Evolutionary conservation across 2,888 invertebrate genomes (phyloP).

Genomic region (Heliconius erato): DNA sequence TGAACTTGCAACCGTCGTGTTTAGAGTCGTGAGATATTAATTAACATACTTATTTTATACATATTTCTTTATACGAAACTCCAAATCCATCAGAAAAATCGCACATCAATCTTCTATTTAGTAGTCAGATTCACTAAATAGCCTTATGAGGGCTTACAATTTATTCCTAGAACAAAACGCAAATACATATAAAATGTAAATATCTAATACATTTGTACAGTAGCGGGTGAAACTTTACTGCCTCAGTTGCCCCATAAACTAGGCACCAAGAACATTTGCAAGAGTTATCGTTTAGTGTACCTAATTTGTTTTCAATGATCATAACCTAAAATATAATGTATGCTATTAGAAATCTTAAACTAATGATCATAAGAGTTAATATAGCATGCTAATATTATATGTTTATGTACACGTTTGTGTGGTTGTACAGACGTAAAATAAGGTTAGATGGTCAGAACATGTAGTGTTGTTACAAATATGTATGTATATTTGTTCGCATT

Average conservation of each 20-base stretch:
- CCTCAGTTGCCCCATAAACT: slow-evolving; percentile 22
- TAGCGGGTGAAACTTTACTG: slow-evolving; percentile 15
- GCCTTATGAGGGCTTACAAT: not conserved
- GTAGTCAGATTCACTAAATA: no score
- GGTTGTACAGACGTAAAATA: slow-evolving; percentile 9
- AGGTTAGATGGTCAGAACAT: slow-evolving; percentile 19
- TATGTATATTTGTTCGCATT: slow-evolving; percentile 5
- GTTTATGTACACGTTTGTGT: not conserved
- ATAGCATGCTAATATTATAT: not conserved
- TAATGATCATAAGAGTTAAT: not conserved
- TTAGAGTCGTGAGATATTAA: no score
- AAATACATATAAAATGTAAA: slow-evolving; percentile 22
- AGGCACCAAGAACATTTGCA: slow-evolving; percentile 9
- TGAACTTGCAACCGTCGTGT: no score
- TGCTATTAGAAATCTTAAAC: not conserved
- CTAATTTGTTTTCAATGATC: slow-evolving; percentile 26
- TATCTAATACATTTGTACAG: slow-evolving; percentile 28
- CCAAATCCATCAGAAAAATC: no score
- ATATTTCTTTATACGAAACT: no score
- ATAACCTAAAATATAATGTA: not conserved
- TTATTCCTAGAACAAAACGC: not conserved
- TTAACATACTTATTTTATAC: no score
- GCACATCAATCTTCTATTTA: no score
- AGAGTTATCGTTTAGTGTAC: slow-evolving; percentile 32
- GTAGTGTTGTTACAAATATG: slow-evolving; percentile 4